Percentiles rank a stretch among this genome's conserved stretches.
Conservation (phyloP, 2,888 invertebrate species). For the Nudaria mundana region DNA sequence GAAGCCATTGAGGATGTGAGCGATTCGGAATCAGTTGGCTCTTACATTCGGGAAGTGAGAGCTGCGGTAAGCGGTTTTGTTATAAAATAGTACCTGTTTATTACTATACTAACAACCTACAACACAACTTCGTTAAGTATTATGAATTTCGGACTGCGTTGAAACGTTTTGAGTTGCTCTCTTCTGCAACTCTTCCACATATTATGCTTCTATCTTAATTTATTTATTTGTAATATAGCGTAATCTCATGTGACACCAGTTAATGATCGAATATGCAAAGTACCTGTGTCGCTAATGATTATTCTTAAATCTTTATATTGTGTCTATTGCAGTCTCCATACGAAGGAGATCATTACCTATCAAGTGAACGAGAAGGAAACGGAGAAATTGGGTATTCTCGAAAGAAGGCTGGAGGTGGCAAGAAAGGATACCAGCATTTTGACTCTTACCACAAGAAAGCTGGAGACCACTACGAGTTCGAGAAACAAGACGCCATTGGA, state of each 20-base stretch:
- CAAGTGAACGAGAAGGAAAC: conserved; percentile 82
- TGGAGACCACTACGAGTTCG: conserved; percentile 87
- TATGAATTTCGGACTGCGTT: no score
- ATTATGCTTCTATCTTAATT: no score
- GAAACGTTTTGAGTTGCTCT: no score
- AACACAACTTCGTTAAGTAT: no score
- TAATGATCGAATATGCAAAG: no score
- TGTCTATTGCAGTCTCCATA: conserved; percentile 27
- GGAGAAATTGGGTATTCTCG: conserved; percentile 85
- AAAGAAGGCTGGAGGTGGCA: conserved; percentile 83
- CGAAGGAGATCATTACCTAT: conserved; percentile 78
- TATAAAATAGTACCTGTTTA: neutral
- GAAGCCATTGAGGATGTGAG: conserved; percentile 65
- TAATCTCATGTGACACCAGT: no score
- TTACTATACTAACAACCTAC: no score
- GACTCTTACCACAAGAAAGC: conserved; percentile 88
- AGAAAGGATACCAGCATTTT: conserved; percentile 86
- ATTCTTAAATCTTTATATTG: no score
- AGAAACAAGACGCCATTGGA: conserved; percentile 85
- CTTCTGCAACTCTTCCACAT: no score
- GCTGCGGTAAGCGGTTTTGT: conserved; percentile 66
- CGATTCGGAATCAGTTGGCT: conserved; percentile 80
- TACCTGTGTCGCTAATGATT: no score
- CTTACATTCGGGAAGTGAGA: conserved; percentile 79
- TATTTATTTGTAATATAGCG: no score